A percentile compares a stretch with the other conserved stretches of the same genome.
Conservation (phyloP, 2,888 invertebrate species). For the Lasioglossum pauxillum region DNA sequence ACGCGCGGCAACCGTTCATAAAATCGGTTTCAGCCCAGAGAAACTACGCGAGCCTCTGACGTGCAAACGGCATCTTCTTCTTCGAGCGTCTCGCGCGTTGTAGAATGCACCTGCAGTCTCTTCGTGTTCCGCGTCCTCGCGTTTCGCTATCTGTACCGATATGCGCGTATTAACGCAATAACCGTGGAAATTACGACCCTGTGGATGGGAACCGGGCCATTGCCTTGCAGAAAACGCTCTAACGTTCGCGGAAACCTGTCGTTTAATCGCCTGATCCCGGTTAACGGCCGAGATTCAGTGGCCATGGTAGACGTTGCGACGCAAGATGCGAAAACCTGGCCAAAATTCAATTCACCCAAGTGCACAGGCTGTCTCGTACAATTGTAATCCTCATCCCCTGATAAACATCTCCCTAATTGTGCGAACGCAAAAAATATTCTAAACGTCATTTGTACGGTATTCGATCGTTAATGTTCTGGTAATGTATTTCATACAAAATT, state of each 20-base stretch:
- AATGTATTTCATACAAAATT: too few species aligned
- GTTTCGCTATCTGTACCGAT: slow-evolving; percentile 18
- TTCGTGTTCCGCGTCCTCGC: not conserved
- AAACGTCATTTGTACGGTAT: too few species aligned
- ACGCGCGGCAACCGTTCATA: not conserved
- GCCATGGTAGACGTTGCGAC: slow-evolving; percentile 23
- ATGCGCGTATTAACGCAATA: slow-evolving; percentile 43
- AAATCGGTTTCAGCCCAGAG: slow-evolving; percentile 25
- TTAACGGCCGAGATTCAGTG: slow-evolving; percentile 38
- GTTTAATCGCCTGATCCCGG: slow-evolving; percentile 47
- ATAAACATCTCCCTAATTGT: not conserved
- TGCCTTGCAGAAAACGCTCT: slow-evolving; percentile 46
- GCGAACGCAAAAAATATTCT: not conserved
- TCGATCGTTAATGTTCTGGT: too few species aligned
- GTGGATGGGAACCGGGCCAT: slow-evolving; percentile 17
- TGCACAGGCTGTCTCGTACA: not conserved
- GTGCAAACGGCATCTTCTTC: not conserved
- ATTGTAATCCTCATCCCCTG: not conserved
- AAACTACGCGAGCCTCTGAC: slow-evolving; percentile 20
- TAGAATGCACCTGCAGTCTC: slow-evolving; percentile 21
- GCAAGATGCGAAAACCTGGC: not conserved
- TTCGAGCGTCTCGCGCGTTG: slow-evolving; percentile 14
- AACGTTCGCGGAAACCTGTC: slow-evolving; percentile 15
- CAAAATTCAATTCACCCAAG: not conserved
- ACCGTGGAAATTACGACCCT: slow-evolving; percentile 24